These are phyloP conservation scores for Notocelia uddmanniana DNA, from an alignment of 2,888 invertebrate species.

Conservation along the genomic window DNA sequence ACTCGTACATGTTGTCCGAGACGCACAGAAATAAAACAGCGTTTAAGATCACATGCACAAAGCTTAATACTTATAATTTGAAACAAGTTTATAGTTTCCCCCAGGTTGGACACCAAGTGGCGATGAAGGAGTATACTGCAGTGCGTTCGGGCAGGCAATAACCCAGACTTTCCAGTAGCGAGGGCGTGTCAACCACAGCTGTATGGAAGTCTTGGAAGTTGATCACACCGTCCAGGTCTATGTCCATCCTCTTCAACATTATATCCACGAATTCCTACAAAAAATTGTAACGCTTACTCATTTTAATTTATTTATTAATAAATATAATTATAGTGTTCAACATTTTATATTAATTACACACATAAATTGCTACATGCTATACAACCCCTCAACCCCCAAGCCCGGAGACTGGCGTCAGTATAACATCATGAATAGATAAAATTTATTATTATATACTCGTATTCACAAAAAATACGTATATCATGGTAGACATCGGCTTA, in stretches of 20 bases:
- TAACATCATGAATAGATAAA: too few relatives aligned
- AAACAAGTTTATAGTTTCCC: conserved; percentile 65
- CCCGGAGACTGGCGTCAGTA: too few relatives aligned
- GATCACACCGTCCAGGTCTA: conserved; percentile 90
- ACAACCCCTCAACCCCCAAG: too few relatives aligned
- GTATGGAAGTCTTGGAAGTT: conserved; percentile 88
- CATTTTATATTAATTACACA: too few relatives aligned
- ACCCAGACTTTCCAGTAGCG: conserved; percentile 90
- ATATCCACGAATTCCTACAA: conserved; percentile 90
- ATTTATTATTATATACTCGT: too few relatives aligned
- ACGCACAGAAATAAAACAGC: background rate
- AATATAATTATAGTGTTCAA: too few relatives aligned
- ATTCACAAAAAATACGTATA: too few relatives aligned
- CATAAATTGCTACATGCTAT: too few relatives aligned
- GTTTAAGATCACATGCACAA: background rate
- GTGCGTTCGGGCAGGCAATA: conserved; percentile 88
- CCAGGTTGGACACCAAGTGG: conserved; percentile 79
- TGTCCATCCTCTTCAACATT: conserved; percentile 90
- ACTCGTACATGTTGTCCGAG: background rate
- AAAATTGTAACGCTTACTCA: background rate
- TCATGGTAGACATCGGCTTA: too few relatives aligned
- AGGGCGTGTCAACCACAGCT: conserved; percentile 87
- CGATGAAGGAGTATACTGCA: conserved; percentile 76
- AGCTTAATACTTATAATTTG: too few relatives aligned
- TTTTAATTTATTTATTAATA: too few relatives aligned